phyloP scores from a whole-genome alignment of 2,113 vertebrate species.

The Phodopus roborovskii region DNA sequence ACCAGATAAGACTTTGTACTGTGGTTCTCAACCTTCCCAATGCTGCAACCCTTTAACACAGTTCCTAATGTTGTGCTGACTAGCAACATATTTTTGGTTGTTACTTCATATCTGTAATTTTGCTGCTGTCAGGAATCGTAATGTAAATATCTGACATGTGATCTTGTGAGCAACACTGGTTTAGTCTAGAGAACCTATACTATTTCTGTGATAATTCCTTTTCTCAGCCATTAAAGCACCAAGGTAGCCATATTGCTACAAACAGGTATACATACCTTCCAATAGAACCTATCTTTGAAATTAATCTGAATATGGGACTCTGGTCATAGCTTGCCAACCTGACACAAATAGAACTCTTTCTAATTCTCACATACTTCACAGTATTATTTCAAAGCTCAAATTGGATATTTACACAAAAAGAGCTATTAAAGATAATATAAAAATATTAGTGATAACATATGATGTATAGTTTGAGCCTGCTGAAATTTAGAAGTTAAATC shows the following conservation, averaged over 20 bases:
- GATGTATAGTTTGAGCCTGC: not conserved
- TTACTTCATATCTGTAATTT: not conserved
- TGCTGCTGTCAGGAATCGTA: not conserved
- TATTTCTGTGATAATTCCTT: not conserved
- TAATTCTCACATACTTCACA: not conserved
- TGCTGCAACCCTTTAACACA: not conserved
- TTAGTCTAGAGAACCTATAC: not conserved
- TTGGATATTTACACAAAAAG: not conserved
- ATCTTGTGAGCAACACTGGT: not conserved
- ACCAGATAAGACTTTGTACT: not conserved
- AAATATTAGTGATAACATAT: not conserved
- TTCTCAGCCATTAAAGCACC: not conserved
- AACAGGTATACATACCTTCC: not conserved
- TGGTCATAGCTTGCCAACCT: not conserved
- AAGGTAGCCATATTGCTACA: not conserved
- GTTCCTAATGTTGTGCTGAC: not conserved
- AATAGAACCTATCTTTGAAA: not conserved
- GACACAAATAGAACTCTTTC: not conserved
- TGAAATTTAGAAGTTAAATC: slow-evolving; percentile 2
- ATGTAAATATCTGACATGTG: not conserved
- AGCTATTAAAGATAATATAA: not conserved
- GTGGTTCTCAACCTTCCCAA: not conserved
- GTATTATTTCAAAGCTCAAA: slow-evolving; percentile 42
- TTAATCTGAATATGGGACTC: not conserved
- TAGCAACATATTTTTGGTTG: not conserved